phyloP scores from a whole-genome alignment of 2,888 invertebrate genomes.

The Nephrotoma guestfalica region DNA sequence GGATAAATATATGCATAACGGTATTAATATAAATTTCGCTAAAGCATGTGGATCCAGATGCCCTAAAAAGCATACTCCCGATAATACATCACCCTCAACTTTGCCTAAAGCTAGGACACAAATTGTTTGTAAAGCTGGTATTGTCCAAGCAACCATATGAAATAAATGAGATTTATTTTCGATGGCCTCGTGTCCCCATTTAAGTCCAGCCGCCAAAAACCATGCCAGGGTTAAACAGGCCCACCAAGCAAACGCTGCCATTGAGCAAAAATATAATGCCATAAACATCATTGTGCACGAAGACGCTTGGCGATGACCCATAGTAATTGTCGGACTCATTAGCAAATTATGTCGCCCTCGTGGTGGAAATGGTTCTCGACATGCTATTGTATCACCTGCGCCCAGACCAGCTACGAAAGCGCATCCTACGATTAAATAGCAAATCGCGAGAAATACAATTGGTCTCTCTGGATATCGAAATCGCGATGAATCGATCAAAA shows the following conservation, averaged over 20 bases:
- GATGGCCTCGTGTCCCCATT: slow-evolving; percentile 97
- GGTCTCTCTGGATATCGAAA: slow-evolving; percentile 97
- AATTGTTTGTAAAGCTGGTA: slow-evolving; percentile 91
- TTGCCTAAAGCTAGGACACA: slow-evolving; percentile 88
- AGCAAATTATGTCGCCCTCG: slow-evolving; percentile 55
- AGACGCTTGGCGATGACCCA: slow-evolving; percentile 38
- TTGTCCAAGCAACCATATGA: slow-evolving; percentile 95
- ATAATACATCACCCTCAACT: slow-evolving; percentile 86
- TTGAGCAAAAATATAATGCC: slow-evolving; percentile 90
- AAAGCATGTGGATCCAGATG: slow-evolving; percentile 78
- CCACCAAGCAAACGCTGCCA: slow-evolving; percentile 98
- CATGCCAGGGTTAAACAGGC: slow-evolving; percentile 89
- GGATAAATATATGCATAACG: slow-evolving; percentile 77
- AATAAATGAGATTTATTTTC: slow-evolving; percentile 95
- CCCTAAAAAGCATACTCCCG: slow-evolving; percentile 89
- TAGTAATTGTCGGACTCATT: slow-evolving; percentile 72
- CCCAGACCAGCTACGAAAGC: slow-evolving; percentile 81
- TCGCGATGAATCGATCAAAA: slow-evolving; percentile 84
- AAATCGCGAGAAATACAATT: slow-evolving; percentile 91
- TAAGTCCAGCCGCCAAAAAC: slow-evolving; percentile 91
- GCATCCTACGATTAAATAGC: slow-evolving; percentile 87
- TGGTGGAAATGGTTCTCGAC: slow-evolving; percentile 64
- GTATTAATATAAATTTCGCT: slow-evolving; percentile 80
- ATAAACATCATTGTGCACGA: slow-evolving; percentile 89
- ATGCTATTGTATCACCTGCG: slow-evolving; percentile 68